Evolutionary conservation across 2,113 vertebrate species (phyloP), one percentile per base, ranked within the genome.

Genomic region (Gnathonemus longibarbis): DNA sequence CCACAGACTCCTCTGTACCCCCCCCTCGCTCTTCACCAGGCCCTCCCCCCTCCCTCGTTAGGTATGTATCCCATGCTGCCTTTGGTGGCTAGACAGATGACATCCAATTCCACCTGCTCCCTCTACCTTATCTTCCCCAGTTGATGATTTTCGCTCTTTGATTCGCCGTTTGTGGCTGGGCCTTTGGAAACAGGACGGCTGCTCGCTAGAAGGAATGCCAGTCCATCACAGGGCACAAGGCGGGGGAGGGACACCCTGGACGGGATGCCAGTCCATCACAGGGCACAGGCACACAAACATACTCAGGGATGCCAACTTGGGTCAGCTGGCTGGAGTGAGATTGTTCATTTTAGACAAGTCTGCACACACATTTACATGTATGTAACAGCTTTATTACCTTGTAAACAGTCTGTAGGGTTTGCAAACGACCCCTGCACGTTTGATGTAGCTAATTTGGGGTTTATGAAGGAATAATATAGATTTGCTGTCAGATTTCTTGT

Each of bases 101-200:
- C 24, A 31, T 31, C n/a, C 27, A 5, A 3, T 87, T 50, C 48
- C 5, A 31, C 84, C n/a, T 49, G 27, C 84, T 88, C 17, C 31
- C 4, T 42, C 86, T 88, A 45, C 53, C 35, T 39, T 42, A 45
- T 62, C 17, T 27, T 66, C 10, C 39, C 8, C 13, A 19, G 53
- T 39, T 88, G 50, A 35, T 8, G 87, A 90, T 39, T 87, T 2
- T 92, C 99, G 98, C 98, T 0, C 98, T 97, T 91, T 99, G 98
- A 94, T 35, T 70, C 31, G 99, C 98, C 94, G 99, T 99, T 91
- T 99, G 98, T 93, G 98, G 99, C 92, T 95, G 99, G 92, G 98
- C 97, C 15, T 99, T 99, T 96, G 98, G 77, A 99, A 92, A 97
- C 97, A 1, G 98, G 99, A 91, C 98, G 99, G 94, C 95, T 98